These are phyloP conservation scores for Malacoctenus gilli DNA, from an alignment of 2,797 vertebrate species.

Conservation along the genomic window DNA sequence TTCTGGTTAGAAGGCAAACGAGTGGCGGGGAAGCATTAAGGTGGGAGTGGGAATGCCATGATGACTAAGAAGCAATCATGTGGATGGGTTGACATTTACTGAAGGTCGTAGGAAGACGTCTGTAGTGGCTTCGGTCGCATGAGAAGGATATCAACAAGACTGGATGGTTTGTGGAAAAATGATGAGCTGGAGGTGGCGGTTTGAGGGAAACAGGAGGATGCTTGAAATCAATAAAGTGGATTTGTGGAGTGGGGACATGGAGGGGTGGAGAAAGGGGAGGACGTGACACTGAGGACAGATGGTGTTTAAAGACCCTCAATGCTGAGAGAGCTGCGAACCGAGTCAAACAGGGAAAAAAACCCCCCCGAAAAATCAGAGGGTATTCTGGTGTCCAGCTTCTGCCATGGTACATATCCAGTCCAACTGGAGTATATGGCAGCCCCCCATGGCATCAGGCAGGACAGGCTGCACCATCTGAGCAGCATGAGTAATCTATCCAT, in stretches of 20 bases:
- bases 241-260: slow-evolving; percentile 34
- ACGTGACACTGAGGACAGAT: slow-evolving; percentile 49
- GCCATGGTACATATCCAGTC: slow-evolving; percentile 39
- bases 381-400: slow-evolving; percentile 41
- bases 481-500: slow-evolving; percentile 44
- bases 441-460: slow-evolving; percentile 41
- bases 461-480: slow-evolving; percentile 47
- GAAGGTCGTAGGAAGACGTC: slow-evolving; percentile 11
- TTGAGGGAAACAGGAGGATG: slow-evolving; percentile 30
- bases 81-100: slow-evolving; percentile 40
- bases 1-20: neutral
- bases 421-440: slow-evolving; percentile 58
- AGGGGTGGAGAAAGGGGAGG: slow-evolving; percentile 9
- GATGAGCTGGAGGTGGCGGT: slow-evolving; percentile 19
- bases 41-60: neutral
- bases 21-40: neutral
- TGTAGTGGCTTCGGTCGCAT: slow-evolving; percentile 30
- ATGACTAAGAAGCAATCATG: slow-evolving; percentile 36
- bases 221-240: slow-evolving; percentile 58
- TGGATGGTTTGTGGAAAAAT: slow-evolving; percentile 12
- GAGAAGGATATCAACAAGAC: slow-evolving; percentile 20
- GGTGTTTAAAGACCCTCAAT: slow-evolving; percentile 61
- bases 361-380: slow-evolving; percentile 37
- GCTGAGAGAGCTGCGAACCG: slow-evolving; percentile 44
- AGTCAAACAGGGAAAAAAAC: slow-evolving; percentile 33